These are phyloP conservation scores for Ariopsis seemanni DNA, from an alignment of 2,113 vertebrate species.

Conservation along the genomic window DNA sequence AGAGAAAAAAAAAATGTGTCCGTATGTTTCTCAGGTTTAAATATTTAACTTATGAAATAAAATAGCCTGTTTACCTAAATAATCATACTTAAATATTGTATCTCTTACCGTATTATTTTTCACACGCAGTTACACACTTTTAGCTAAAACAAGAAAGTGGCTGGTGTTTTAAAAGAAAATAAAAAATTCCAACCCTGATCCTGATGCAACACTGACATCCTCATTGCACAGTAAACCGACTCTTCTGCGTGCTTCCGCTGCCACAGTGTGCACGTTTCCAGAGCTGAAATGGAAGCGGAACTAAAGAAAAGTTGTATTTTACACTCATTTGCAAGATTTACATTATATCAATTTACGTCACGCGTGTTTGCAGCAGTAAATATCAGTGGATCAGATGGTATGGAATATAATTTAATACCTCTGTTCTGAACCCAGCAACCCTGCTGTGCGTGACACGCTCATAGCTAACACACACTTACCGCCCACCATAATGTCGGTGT, in stretches of 20 bases:
- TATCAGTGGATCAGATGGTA: background rate
- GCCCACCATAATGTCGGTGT: background rate
- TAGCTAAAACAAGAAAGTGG: too few relatives aligned
- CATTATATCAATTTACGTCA: background rate
- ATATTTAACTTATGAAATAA: too few relatives aligned
- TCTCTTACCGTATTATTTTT: too few relatives aligned
- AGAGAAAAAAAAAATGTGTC: too few relatives aligned
- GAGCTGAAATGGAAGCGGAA: background rate
- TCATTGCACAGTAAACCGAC: background rate
- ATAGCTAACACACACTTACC: background rate
- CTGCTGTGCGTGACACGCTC: background rate
- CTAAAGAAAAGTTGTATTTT: background rate
- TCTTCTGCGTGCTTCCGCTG: background rate
- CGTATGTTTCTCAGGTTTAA: too few relatives aligned
- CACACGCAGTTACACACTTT: too few relatives aligned
- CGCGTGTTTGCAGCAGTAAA: background rate
- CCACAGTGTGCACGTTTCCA: background rate
- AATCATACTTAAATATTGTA: too few relatives aligned
- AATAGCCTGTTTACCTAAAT: too few relatives aligned
- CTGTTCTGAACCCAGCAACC: background rate
- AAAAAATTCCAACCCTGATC: too few relatives aligned
- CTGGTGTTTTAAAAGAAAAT: too few relatives aligned
- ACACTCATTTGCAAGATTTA: background rate
- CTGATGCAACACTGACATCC: background rate
- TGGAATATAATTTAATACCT: background rate